These are phyloP conservation scores for Carterocephalus palaemon DNA, from an alignment of 2,888 invertebrate species.

Conservation along the genomic window DNA sequence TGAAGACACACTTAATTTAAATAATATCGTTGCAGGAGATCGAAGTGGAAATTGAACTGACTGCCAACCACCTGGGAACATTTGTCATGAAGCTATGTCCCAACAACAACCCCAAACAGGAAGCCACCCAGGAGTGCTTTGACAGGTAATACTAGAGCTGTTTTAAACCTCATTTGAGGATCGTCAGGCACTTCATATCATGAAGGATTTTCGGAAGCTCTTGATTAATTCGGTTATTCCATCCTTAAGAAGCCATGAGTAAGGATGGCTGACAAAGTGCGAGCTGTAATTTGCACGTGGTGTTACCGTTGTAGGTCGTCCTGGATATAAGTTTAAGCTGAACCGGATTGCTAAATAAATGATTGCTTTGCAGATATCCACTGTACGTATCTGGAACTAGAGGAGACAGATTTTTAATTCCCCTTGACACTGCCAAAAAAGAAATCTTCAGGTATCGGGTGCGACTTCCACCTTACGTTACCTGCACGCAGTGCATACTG, in stretches of 20 bases:
- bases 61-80: constrained; percentile 92
- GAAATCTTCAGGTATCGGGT: constrained; percentile 84
- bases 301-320: too few relatives aligned
- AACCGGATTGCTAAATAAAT: too few relatives aligned
- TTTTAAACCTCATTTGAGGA: too few relatives aligned
- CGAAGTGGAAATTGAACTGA: constrained; percentile 91
- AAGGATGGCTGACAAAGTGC: too few relatives aligned
- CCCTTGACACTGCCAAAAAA: constrained; percentile 84
- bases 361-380: constrained; percentile 78
- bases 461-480: constrained; percentile 87
- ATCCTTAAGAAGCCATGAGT: too few relatives aligned
- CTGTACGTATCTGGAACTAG: constrained; percentile 85
- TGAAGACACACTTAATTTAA: neutral
- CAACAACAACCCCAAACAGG: constrained; percentile 87
- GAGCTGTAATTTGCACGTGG: too few relatives aligned
- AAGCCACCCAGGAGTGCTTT: constrained; percentile 90
- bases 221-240: too few relatives aligned
- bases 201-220: too few relatives aligned
- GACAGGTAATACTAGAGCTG: constrained; percentile 79
- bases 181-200: too few relatives aligned
- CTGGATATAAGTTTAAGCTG: too few relatives aligned
- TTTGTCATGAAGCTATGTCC: constrained; percentile 93
- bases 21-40: constrained; percentile 87
- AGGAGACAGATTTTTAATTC: constrained; percentile 85
- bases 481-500: constrained; percentile 93